Base-by-base conservation (phyloP, 2,888 invertebrate species). In the Yponomeuta plumbellus region DNA sequence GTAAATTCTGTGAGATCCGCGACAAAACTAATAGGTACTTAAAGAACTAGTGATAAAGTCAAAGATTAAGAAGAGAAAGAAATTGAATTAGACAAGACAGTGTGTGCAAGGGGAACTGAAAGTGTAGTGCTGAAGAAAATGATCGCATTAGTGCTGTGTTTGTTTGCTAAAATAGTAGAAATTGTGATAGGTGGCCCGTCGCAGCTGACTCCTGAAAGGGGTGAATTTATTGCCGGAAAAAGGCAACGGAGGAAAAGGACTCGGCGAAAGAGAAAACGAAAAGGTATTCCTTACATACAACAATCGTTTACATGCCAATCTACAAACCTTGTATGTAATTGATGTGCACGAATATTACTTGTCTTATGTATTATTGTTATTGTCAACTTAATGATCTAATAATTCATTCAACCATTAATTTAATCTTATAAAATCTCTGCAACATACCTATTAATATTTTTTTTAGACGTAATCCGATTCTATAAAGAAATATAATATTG, bases 101-200 rank as follows among this genome's bases (percentile, higher is more conserved):
- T 39, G 10, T 68, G 26, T 20, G 20, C 11, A 11, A 62, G 17
- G n/a, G 17, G 17, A 20, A 34, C 26, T 34, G 11, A 39, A 39
- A 34, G 34, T 39, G 34, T 62, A 26, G 64, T 69, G 68, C 73
- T 67, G 66, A 68, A 71, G 68, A 76, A 77, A 73, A 90, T 90
- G 89, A 87, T 89, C 66, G 88, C 75, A 26, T 71, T 86, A 68
- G 78, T 87, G 74, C 75, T 86, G 78, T 88, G 77, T 72, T 75
- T 88, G 66, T 72, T 86, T 68, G 78, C 80, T 3, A 84, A 83
- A 76, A 72, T 89, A 68, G 76, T 86, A 69, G 80, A 86, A 69
- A 70, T 84, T 61, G 74, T 78, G 63, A 80, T 72, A 72, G 76
- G 65, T 8, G 61, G 20, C 39, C 70, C 77, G 73, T n/a, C 21